Base-by-base conservation (phyloP, 2,797 vertebrate species). In the Epinephelus coioides region DNA sequence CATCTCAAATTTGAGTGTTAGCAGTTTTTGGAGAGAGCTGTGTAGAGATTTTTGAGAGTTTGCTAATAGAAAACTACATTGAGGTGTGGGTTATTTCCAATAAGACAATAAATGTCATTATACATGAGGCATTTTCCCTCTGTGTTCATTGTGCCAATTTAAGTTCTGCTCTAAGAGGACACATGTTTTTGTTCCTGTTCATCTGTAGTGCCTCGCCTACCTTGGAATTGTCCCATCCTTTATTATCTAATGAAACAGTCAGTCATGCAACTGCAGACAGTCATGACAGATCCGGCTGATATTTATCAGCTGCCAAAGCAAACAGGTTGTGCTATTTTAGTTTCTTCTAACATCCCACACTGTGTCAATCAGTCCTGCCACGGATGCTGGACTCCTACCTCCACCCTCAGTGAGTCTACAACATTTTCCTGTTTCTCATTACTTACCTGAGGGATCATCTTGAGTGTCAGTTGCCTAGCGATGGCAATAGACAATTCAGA, bases 401-500 rank as follows among this genome's bases (percentile, higher is more conserved):
- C 5, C 40, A 19, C 8, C 38, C 19, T 34, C 14, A 15, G 30
- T 50, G 13, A 47, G 2, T 50, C 14, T 6, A 19, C 25, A 53
- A 19, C 14, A 12, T 47, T 18, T 65, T 23, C 23, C 19, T 10
- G 5, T 27, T 43, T 51, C 23, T 50, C 9, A 59, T 18, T 64
- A 87, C 91, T 21, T 87, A 98, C 97, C 93, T 97, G 96, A 73
- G 97, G 97, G 72, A 97, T 96, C 69, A 97, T 93, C 17, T 95
- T 87, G 81, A 97, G 94, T 74, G 95, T 97, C 69, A 98, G 77
- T 63, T 96, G 89, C 85, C 95, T 93, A 64, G 97, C 97, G 46
- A 97, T 86, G 10, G 96, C 93, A 55, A 97, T 97, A 0, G 97
- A 96, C 25, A 90, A 92, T 90, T 98, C 97, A 0, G 97, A 98